phyloP scores from a whole-genome alignment of 1,140 invertebrate species.

The Mercenaria mercenaria region DNA sequence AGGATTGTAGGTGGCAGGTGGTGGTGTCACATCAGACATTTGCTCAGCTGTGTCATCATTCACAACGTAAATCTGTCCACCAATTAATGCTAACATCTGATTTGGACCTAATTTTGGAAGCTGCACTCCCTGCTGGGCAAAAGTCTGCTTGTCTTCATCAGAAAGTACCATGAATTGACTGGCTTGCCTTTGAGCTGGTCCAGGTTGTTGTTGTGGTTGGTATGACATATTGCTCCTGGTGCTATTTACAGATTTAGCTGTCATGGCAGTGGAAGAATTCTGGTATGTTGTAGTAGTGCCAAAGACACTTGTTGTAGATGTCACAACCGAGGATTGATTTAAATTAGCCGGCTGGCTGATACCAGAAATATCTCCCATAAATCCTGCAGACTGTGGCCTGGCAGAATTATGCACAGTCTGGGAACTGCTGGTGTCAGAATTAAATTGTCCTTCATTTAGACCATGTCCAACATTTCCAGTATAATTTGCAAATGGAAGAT shows the following conservation, averaged over 20 bases:
- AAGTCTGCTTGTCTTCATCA: not conserved
- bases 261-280: not conserved
- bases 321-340: not conserved
- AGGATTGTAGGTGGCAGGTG: not conserved
- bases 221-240: not conserved
- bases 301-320: not conserved
- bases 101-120: not conserved
- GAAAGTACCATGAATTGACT: not conserved
- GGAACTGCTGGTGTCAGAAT: not conserved
- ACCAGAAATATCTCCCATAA: not conserved
- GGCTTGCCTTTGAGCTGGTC: not conserved
- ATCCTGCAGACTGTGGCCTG: not conserved
- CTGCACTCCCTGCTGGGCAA: not conserved
- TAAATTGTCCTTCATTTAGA: not conserved
- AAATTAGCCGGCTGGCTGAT: not conserved
- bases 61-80: not conserved
- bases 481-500: not conserved
- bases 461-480: not conserved
- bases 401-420: not conserved
- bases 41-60: constrained; percentile 19
- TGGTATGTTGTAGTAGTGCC: not conserved
- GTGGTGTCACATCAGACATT: not conserved
- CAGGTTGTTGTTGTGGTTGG: not conserved
- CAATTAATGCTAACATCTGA: not conserved
- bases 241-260: not conserved